Percentiles rank a stretch among this genome's conserved stretches.
These are phyloP conservation scores for Numida meleagris DNA, from an alignment of 2,113 vertebrate genomes.

Conservation along the genomic window DNA sequence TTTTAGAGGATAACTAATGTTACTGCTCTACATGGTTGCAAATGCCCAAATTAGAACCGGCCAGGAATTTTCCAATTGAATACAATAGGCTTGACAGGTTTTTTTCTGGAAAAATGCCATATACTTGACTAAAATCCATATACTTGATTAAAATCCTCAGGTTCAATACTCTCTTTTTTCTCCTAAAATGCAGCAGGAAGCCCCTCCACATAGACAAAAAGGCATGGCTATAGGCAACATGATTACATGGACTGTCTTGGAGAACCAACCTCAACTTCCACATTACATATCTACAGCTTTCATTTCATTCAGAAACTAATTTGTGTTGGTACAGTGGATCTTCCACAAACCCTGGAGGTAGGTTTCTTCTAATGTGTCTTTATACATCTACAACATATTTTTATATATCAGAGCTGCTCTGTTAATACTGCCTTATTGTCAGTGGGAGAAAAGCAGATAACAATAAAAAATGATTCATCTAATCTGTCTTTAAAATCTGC, in stretches of 20 bases:
- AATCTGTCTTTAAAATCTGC: background rate
- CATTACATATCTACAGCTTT: background rate
- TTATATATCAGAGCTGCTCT: background rate
- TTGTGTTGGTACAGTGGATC: background rate
- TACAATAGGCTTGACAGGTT: background rate
- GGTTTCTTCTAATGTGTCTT: background rate
- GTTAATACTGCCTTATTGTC: background rate
- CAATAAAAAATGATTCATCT: conserved; percentile 37
- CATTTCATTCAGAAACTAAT: background rate
- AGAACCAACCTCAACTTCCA: background rate
- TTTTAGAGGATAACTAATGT: conserved; percentile 32
- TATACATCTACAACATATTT: background rate
- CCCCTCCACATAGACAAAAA: background rate
- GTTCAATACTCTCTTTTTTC: background rate
- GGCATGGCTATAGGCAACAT: rapidly evolving
- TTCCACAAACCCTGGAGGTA: background rate
- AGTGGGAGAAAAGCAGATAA: conserved; percentile 18
- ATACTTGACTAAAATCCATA: background rate
- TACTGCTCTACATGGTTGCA: conserved; percentile 32
- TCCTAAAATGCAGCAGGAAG: background rate
- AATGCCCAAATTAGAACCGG: background rate
- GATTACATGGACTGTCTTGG: background rate
- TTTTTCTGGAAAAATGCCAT: background rate
- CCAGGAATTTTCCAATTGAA: background rate
- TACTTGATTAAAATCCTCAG: background rate